Evolutionary conservation across 2,888 invertebrate genomes (phyloP), one percentile per base, ranked within the genome.

Genomic region (Eristalinus sepulchralis): DNA sequence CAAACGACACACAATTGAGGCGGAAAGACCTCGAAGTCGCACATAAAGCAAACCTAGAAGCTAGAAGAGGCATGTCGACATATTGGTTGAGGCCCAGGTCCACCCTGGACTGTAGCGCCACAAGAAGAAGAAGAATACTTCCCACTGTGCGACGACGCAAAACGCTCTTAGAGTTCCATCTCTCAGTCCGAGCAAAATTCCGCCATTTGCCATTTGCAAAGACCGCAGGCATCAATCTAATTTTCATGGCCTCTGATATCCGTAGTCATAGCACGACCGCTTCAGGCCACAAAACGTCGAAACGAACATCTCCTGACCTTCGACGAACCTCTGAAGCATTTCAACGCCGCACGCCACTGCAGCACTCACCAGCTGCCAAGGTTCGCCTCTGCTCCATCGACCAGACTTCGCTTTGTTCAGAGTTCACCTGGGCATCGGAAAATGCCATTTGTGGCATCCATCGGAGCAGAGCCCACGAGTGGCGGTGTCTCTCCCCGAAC

Each of bases 401-500:
- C 2, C 47, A 17, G 47, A 47, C 17, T n/a, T 17, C n/a, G n/a
- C n/a, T 47, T n/a, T n/a, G 5, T n/a, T 47, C 4, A 47, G 8
- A 47, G 47, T 47, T 47, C 47, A n/a, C 47, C 17, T 17, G 47
- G 17, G 17, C 47, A 47, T 17, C 8, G 47, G 6, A 17, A 47
- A 47, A 47, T 47, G 47, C 47, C 47, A 47, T 17, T 13, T n/a
- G n/a, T n/a, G 39, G 39, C 36, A 36, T 1, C 36, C 36, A 36
- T 36, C 36, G 39, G n/a, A n/a, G 39, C 17, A 5, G 39, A 47
- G 17, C 47, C 47, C 0, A 17, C 17, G 6, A 17, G 17, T 8
- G n/a, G n/a, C 17, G 47, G 47, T 17, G 47, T 47, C 13, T 17
- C 8, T 47, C 33, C 36, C 39, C 62, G 60, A 79, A 63, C 66